A percentile compares a stretch with the other conserved stretches of the same genome.
phyloP scores from a whole-genome alignment of 2,113 vertebrate species.

The Festucalex cinctus region DNA sequence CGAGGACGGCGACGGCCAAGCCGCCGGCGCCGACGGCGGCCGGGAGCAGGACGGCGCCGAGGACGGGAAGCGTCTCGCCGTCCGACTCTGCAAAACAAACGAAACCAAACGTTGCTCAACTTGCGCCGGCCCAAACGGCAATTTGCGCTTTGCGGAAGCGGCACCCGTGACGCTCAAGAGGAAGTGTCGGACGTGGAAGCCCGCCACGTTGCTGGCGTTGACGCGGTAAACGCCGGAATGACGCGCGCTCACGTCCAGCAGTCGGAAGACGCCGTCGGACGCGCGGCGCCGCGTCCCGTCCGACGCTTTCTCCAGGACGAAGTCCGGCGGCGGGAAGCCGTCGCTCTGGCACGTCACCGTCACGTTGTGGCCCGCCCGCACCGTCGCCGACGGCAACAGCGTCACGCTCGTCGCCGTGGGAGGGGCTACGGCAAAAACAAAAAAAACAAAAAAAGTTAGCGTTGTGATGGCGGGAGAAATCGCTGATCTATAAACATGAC shows the following conservation, averaged over 20 bases:
- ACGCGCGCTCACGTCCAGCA: conserved; percentile 61
- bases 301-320: conserved; percentile 60
- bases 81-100: conserved; percentile 35
- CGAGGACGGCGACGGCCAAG: conserved; percentile 23
- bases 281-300: conserved; percentile 50
- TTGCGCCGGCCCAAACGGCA: no score
- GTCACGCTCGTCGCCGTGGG: conserved; percentile 67
- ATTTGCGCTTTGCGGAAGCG: background rate
- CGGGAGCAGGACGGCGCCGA: conserved; percentile 31
- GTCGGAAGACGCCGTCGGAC: conserved; percentile 57
- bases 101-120: background rate
- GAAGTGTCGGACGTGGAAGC: conserved; percentile 61
- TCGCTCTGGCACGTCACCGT: conserved; percentile 63
- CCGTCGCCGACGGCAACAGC: conserved; percentile 58
- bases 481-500: no score
- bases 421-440: conserved; percentile 57
- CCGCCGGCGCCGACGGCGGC: conserved; percentile 16
- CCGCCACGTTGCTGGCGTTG: conserved; percentile 70
- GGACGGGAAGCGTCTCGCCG: conserved; percentile 6
- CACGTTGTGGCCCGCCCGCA: conserved; percentile 70
- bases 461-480: no score
- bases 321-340: conserved; percentile 59
- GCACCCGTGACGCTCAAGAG: conserved; percentile 64
- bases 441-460: no score
- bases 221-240: conserved; percentile 71